Conservation (phyloP, 2,797 vertebrate genomes). For the Semotilus atromaculatus region DNA sequence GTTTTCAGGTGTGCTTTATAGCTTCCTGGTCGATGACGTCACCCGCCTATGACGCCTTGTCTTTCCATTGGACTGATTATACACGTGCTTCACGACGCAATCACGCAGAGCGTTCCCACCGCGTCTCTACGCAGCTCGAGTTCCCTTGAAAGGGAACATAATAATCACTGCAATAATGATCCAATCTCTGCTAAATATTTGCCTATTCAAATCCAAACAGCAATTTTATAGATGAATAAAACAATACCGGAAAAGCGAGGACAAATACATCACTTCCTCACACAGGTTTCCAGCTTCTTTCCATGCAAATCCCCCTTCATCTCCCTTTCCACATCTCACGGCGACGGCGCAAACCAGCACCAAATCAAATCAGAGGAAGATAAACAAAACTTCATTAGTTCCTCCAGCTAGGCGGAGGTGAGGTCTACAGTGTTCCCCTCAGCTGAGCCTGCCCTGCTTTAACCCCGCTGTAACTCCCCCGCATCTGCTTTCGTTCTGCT, state of each 20-base stretch:
- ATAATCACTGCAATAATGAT: no score
- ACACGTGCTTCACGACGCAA: no score
- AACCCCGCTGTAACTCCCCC: conserved; percentile 51
- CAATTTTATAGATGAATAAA: no score
- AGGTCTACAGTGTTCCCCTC: conserved; percentile 45
- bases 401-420: conserved; percentile 57
- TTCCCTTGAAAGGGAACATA: no score
- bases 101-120: no score
- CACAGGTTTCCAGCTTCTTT: conserved; percentile 2
- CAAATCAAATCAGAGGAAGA: conserved; percentile 60
- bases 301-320: not conserved
- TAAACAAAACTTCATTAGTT: conserved; percentile 64
- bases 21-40: no score
- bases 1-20: no score
- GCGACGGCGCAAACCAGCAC: conserved; percentile 30
- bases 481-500: conserved; percentile 48
- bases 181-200: no score
- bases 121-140: no score
- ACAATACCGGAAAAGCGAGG: not conserved
- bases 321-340: not conserved
- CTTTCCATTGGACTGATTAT: no score
- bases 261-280: not conserved
- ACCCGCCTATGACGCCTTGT: no score
- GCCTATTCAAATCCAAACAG: no score
- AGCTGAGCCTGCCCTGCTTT: conserved; percentile 50